phyloP scores from a whole-genome alignment of 2,888 invertebrate genomes.

The Lepeophtheirus nordmannii region DNA sequence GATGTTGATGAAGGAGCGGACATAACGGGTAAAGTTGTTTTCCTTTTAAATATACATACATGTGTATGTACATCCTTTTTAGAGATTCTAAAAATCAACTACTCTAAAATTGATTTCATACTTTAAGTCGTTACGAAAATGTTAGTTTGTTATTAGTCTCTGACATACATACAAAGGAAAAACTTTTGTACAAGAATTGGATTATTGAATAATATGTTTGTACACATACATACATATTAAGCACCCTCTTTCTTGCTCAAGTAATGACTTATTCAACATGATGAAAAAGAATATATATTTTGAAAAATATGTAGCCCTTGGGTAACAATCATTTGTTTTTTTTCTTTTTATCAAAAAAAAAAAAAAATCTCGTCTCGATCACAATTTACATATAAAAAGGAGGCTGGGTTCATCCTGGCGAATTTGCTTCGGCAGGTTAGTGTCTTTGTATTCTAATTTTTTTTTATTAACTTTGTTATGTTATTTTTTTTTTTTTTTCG shows the following conservation, averaged over 20 bases:
- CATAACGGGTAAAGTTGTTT: constrained; percentile 71
- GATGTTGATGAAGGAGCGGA: constrained; percentile 66
- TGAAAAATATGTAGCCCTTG: no score
- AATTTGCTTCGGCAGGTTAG: constrained; percentile 94
- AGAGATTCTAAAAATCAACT: no score
- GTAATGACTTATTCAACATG: background rate
- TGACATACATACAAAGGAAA: background rate
- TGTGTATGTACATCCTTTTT: no score
- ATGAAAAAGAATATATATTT: no score
- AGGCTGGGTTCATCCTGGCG: constrained; percentile 95
- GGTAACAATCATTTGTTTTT: background rate
- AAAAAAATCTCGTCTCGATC: no score
- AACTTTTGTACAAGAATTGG: background rate
- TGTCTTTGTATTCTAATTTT: background rate
- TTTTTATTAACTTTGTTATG: background rate
- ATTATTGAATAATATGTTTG: background rate
- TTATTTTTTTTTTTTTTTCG: no score
- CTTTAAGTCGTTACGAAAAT: constrained; percentile 27
- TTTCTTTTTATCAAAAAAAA: no score
- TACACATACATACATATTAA: no score
- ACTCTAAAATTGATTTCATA: constrained; percentile 7
- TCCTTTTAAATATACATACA: background rate
- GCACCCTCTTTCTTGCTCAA: background rate
- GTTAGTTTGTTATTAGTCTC: constrained; percentile 24
- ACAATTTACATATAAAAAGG: constrained; percentile 41